Evolutionary conservation across 2,888 invertebrate species (phyloP).

Genomic region (Piscicola geometra): DNA sequence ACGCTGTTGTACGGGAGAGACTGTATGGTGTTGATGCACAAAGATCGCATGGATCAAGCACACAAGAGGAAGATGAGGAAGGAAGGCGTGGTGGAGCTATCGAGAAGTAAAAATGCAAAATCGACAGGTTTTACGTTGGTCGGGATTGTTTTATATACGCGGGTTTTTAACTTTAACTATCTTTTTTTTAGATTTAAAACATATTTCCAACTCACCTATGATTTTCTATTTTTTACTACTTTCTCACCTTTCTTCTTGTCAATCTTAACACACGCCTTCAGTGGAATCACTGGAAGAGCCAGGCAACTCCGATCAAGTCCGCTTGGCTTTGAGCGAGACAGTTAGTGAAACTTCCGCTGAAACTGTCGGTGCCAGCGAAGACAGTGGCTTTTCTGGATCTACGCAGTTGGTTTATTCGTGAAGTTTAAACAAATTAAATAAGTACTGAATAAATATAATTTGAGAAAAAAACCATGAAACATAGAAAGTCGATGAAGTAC

Average conservation of each 20-base stretch:
- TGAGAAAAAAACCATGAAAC: no score
- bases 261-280: background rate
- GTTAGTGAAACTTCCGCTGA: background rate
- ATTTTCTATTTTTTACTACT: background rate
- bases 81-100: background rate
- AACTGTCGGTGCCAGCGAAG: background rate
- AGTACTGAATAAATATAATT: no score
- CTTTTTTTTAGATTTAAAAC: no score
- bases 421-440: no score
- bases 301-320: background rate
- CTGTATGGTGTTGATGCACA: background rate
- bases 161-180: no score
- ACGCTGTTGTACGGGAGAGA: slow-evolving; percentile 3
- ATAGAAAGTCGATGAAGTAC: no score
- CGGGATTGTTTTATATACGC: no score
- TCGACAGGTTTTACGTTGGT: no score
- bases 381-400: slow-evolving; percentile 5
- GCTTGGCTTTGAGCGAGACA: background rate
- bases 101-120: no score
- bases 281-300: background rate
- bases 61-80: background rate
- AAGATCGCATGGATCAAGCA: background rate
- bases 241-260: background rate
- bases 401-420: background rate
- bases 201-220: no score